phyloP scores from a whole-genome alignment of 2,888 invertebrate species.

The Lottia gigantea region DNA sequence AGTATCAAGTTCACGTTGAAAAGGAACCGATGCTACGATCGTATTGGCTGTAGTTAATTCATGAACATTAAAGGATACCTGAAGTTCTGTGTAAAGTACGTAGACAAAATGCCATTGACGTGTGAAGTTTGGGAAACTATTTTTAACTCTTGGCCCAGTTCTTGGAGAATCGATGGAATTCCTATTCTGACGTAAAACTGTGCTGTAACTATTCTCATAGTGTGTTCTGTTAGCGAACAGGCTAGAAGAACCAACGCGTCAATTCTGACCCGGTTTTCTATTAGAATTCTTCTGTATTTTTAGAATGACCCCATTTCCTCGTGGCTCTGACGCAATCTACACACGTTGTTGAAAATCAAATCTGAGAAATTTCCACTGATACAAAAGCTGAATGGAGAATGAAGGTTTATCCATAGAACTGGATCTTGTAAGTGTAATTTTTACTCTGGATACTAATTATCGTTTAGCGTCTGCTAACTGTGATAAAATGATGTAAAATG shows the following conservation, averaged over 20 bases:
- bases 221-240: background rate
- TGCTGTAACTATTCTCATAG: background rate
- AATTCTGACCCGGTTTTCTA: background rate
- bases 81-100: too few species aligned
- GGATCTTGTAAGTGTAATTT: background rate
- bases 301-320: conserved; percentile 1
- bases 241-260: background rate
- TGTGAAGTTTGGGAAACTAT: background rate
- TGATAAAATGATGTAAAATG: too few species aligned
- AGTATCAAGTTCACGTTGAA: too few species aligned
- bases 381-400: conserved; percentile 6
- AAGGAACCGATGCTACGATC: background rate
- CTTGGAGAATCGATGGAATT: background rate
- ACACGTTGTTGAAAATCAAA: background rate
- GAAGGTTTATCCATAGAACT: background rate
- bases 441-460: background rate
- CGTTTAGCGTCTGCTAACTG: background rate
- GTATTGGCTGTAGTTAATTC: background rate
- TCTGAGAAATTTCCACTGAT: conserved; percentile 2
- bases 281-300: background rate
- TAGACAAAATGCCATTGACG: too few species aligned
- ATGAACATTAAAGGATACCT: conserved; percentile 8
- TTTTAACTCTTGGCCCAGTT: background rate
- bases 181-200: conserved; percentile 1
- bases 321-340: conserved; percentile 3